These are phyloP conservation scores for Nannospalax galili DNA, from an alignment of 2,113 vertebrate species.

Conservation along the genomic window DNA sequence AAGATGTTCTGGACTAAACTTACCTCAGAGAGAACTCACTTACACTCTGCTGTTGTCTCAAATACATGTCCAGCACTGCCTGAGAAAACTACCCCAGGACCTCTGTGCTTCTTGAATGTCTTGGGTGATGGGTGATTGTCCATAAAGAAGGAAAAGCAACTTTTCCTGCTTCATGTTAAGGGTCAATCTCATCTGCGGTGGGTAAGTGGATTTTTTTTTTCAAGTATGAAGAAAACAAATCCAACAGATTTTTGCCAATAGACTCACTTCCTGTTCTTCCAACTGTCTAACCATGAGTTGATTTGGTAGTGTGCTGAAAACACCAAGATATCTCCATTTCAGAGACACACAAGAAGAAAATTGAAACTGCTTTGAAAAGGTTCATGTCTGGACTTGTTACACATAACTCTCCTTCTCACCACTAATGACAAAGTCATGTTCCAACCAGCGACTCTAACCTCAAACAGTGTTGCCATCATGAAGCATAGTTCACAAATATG, in stretches of 20 bases:
- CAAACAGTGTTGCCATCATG: conserved; percentile 30
- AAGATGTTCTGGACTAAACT: background rate
- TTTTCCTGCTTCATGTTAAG: background rate
- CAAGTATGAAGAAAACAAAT: background rate
- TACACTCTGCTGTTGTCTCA: background rate
- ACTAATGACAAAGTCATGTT: conserved; percentile 54
- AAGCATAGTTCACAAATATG: conserved; percentile 30
- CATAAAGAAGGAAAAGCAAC: background rate
- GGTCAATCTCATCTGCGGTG: background rate
- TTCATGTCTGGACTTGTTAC: conserved; percentile 73
- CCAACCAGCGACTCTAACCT: conserved; percentile 49
- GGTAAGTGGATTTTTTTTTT: background rate
- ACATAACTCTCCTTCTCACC: conserved; percentile 37
- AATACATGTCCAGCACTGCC: background rate
- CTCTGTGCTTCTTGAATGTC: fast-evolving
- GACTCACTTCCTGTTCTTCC: background rate
- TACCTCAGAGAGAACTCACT: background rate
- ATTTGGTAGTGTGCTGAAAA: background rate
- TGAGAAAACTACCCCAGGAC: background rate
- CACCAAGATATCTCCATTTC: conserved; percentile 45
- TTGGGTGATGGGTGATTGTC: too few species aligned
- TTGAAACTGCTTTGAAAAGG: background rate
- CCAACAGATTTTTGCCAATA: background rate
- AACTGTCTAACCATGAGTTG: conserved; percentile 25
- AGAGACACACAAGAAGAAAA: conserved; percentile 62